Evolutionary conservation across 1,140 invertebrate genomes (phyloP).

Genomic region (Rhopalosiphum padi): DNA sequence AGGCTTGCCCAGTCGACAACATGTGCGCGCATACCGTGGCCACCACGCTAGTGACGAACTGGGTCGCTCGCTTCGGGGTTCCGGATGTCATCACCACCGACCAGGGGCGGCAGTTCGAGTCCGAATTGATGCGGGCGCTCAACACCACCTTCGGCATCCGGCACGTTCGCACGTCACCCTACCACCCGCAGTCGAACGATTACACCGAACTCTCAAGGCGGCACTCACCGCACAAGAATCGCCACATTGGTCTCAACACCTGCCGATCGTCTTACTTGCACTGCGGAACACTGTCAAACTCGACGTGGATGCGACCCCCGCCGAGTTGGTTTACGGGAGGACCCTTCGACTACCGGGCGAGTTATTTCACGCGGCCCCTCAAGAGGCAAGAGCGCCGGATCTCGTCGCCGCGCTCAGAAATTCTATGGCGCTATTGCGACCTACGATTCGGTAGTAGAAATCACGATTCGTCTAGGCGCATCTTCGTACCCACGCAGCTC

Average conservation of each 20-base stretch:
- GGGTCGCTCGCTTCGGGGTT: no score
- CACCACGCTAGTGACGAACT: no score
- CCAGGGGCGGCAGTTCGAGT: no score
- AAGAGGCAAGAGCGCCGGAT: constrained; percentile 44
- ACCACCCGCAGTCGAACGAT: no score
- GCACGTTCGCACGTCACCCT: no score
- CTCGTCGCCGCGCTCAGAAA: neutral
- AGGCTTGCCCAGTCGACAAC: no score
- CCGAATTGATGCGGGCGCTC: no score
- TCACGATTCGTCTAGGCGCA: no score
- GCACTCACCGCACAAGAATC: neutral
- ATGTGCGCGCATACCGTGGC: no score
- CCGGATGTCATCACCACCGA: no score
- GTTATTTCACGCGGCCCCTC: constrained; percentile 59
- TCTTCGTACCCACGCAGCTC: no score
- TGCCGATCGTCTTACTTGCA: neutral
- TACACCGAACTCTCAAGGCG: neutral
- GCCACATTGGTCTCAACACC: neutral
- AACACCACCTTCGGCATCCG: no score
- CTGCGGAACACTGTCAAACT: neutral
- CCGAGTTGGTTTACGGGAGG: constrained; percentile 59
- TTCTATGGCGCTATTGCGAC: neutral
- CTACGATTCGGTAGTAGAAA: neutral
- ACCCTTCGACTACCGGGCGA: constrained; percentile 62
- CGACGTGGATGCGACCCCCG: constrained; percentile 59